Percentiles rank a stretch among this genome's conserved stretches.
Evolutionary conservation across 2,888 invertebrate genomes (phyloP).

Genomic region (Kuschelorhynchus macadamiae): DNA sequence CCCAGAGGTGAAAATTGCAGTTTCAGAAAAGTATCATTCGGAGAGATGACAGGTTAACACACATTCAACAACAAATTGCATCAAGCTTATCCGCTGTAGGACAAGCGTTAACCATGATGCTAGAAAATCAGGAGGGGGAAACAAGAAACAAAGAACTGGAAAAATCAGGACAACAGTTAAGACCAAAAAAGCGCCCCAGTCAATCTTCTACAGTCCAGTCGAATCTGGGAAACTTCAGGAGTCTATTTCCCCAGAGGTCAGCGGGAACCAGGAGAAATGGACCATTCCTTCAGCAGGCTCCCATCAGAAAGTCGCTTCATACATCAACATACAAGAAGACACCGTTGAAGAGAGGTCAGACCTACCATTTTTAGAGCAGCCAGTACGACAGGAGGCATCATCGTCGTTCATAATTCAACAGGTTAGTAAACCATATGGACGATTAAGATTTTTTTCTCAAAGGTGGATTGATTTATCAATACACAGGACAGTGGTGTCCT

Average conservation of each 20-base stretch:
- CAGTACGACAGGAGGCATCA: background rate
- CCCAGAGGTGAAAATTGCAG: background rate
- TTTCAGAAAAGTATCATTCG: too few relatives aligned
- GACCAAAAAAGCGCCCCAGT: background rate
- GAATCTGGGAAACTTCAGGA: slow-evolving; percentile 9
- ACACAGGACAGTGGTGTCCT: background rate
- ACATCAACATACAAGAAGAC: too few relatives aligned
- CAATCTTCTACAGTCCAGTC: background rate
- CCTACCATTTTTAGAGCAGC: too few relatives aligned
- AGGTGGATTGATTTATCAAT: too few relatives aligned
- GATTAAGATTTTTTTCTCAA: too few relatives aligned
- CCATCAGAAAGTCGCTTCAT: background rate
- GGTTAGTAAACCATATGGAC: too few relatives aligned
- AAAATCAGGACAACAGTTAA: slow-evolving; percentile 13
- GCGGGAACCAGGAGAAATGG: slow-evolving; percentile 12
- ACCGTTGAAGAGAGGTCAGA: too few relatives aligned
- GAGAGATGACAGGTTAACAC: too few relatives aligned
- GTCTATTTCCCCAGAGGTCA: slow-evolving; percentile 10
- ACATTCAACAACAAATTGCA: too few relatives aligned
- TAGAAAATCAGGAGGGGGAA: background rate
- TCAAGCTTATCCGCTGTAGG: too few relatives aligned
- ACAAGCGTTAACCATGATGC: slow-evolving; percentile 4
- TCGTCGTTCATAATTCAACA: background rate
- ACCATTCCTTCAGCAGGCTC: background rate
- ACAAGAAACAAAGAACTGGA: slow-evolving; percentile 8